Conservation (phyloP, 2,888 invertebrate species). For the Epinotia bilunana region DNA sequence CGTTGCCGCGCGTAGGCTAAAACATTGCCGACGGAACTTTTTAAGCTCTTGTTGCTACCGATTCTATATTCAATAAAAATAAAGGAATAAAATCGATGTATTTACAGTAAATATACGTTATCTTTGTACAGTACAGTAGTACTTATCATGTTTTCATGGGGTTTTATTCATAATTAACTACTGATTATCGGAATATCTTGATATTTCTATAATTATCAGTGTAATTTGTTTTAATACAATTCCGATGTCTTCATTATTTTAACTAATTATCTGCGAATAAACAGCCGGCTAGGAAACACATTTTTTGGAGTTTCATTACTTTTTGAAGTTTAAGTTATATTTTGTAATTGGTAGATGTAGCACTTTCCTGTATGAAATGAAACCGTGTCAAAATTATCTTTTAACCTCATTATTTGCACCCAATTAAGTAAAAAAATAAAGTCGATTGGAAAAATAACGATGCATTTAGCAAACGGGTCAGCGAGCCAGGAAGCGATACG, state of each 20-base stretch:
- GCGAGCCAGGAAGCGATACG: slow-evolving; percentile 61
- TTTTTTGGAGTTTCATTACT: neutral
- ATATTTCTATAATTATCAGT: neutral
- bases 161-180: neutral
- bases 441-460: slow-evolving; percentile 42
- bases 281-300: neutral
- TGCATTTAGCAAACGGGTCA: slow-evolving; percentile 57
- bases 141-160: neutral
- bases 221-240: neutral
- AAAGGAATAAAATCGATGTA: neutral
- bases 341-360: neutral
- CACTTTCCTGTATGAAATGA: slow-evolving; percentile 23
- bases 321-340: neutral
- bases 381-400: slow-evolving; percentile 38
- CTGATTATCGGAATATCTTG: no score
- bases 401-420: slow-evolving; percentile 27
- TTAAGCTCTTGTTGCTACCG: slow-evolving; percentile 40
- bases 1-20: slow-evolving; percentile 76
- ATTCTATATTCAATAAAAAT: slow-evolving; percentile 2
- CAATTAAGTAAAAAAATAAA: slow-evolving; percentile 38
- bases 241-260: neutral
- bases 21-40: slow-evolving; percentile 78
- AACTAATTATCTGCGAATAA: neutral
- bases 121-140: no score
- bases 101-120: neutral